Conservation (phyloP, 1,140 invertebrate genomes). For the Araneus ventricosus region DNA sequence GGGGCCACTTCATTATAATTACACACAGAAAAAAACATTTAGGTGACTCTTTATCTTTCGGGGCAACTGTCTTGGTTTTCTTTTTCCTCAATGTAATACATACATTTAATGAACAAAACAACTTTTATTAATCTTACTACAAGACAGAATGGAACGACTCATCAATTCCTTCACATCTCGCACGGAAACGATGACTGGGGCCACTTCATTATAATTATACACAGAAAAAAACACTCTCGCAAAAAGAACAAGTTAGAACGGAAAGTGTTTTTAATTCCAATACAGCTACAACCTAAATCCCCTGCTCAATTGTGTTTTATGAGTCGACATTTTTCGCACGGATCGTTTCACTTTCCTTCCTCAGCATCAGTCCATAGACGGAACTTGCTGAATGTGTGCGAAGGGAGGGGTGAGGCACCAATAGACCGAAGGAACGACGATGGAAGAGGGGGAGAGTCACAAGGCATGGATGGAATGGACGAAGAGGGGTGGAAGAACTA, state of each 20-base stretch:
- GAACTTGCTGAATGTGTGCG: neutral
- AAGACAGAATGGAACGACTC: no score
- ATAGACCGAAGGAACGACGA: neutral
- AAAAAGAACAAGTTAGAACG: neutral
- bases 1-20: no score
- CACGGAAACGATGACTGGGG: neutral
- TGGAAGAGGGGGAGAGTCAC: neutral
- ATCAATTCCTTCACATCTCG: no score
- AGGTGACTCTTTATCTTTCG: no score
- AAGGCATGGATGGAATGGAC: neutral
- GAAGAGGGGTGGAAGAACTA: neutral
- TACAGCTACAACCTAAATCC: neutral
- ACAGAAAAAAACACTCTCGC: no score
- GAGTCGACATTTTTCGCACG: constrained; percentile 7
- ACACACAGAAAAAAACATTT: no score
- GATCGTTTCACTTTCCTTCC: constrained; percentile 21
- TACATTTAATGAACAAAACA: no score
- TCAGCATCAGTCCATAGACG: neutral
- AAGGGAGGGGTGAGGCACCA: neutral
- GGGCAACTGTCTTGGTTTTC: no score
- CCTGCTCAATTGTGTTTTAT: neutral
- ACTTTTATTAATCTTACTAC: no score
- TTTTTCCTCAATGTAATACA: no score
- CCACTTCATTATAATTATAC: neutral
- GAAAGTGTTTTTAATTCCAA: constrained; percentile 17